Base-by-base conservation (phyloP, 2,113 vertebrate species). In the Tenrec ecaudatus region DNA sequence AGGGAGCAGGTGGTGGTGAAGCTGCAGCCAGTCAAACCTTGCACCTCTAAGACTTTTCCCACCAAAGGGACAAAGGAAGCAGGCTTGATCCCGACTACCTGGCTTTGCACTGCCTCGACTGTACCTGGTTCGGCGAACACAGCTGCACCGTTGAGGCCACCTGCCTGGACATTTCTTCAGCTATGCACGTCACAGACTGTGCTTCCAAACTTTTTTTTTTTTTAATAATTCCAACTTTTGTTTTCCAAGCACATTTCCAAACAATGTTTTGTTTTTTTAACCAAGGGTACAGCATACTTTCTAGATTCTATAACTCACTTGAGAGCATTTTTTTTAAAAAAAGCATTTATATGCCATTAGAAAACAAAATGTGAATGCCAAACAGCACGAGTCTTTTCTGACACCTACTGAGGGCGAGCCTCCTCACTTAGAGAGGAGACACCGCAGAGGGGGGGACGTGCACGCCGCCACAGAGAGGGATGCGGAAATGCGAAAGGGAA, bases 331-430 rank as follows among this genome's bases (percentile, higher is more conserved):
- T 43, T 33, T 10, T 9, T 12, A 53, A 62, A 62, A 62, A 62
- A 76, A 57, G 31, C 36, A 82, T 88, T 38, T 40, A 40, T 40
- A 85, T 62, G 66, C 60, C 89, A 85, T 86, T 57, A 93, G 79
- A 95, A 95, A 97, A 92, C 22, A 89, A 95, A 89, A 68, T 6
- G 22, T 33, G 83, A 92, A 87, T 79, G 77, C 43, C 53, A 40
- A 64, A 95, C 31, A 86, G n/a, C 95, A 80, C 38, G 78, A 0
- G 68, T 9, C 36, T 2, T 78, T 68, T 15, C 31, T 78, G 82
- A 95, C 75, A 81, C 27, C 73, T 33, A 60, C n/a, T 14, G 84
- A 89, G 15, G 27, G 17, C 0, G 2, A 0, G 3, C 64, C 23
- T 79, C 38, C 58, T 84, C 82, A 33, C 73, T 53, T n/a, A 38